These are phyloP conservation scores for Chelmon rostratus DNA, from an alignment of 2,797 vertebrate genomes.

Conservation along the genomic window DNA sequence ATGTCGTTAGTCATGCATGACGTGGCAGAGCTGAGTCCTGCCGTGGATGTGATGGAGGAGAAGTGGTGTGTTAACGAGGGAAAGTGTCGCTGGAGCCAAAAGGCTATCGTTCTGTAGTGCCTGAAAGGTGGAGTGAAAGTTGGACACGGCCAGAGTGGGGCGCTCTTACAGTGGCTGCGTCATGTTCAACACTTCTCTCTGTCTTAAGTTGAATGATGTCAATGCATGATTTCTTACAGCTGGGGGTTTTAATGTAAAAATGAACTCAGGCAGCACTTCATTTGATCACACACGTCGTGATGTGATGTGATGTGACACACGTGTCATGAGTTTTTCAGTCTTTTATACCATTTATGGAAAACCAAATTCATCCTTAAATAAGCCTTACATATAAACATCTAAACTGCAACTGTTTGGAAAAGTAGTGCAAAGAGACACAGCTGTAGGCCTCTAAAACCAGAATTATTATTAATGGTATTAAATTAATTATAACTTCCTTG, in stretches of 20 bases:
- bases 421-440: too few relatives aligned
- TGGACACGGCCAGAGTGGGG: not conserved
- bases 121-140: slow-evolving; percentile 4
- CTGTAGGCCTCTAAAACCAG: too few relatives aligned
- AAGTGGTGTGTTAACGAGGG: not conserved
- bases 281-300: too few relatives aligned
- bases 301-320: too few relatives aligned
- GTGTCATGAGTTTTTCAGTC: too few relatives aligned
- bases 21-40: slow-evolving; percentile 35
- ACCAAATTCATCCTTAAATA: too few relatives aligned
- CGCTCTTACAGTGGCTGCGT: not conserved
- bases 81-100: not conserved
- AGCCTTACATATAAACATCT: too few relatives aligned
- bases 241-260: not conserved
- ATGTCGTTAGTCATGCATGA: slow-evolving; percentile 76
- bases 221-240: not conserved
- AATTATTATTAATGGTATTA: too few relatives aligned
- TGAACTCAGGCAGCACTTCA: not conserved
- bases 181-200: not conserved
- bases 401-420: too few relatives aligned
- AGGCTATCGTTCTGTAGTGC: not conserved
- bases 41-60: slow-evolving; percentile 24
- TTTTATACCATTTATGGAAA: too few relatives aligned
- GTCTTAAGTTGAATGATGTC: slow-evolving; percentile 5
- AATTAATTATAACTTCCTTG: too few relatives aligned